These are phyloP conservation scores for Uria aalge DNA, from an alignment of 2,113 vertebrate species.

Conservation along the genomic window DNA sequence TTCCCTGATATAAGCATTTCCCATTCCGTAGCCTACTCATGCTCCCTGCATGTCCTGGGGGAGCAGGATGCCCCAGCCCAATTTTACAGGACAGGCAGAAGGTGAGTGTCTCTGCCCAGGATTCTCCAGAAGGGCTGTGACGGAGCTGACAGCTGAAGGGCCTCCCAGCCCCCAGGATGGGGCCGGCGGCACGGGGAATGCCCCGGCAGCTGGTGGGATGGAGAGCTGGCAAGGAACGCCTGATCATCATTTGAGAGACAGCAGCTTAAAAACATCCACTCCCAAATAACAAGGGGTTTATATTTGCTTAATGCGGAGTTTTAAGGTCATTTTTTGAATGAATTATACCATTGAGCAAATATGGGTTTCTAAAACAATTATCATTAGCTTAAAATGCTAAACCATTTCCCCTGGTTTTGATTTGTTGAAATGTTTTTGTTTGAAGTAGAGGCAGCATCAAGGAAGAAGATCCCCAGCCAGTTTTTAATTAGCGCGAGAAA, in stretches of 20 bases:
- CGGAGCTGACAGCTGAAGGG: not conserved
- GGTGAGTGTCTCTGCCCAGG: not conserved
- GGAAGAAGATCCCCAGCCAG: not conserved
- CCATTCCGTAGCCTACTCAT: not conserved
- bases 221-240: not conserved
- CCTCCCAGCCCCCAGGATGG: not conserved
- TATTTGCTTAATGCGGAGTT: not conserved
- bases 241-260: not conserved
- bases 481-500: constrained; percentile 5
- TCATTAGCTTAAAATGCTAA: constrained; percentile 12
- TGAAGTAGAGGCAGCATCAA: not conserved
- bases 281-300: not conserved
- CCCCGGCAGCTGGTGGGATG: not conserved
- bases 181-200: fast-evolving
- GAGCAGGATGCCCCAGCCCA: not conserved
- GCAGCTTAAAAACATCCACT: not conserved
- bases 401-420: not conserved
- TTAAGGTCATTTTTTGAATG: not conserved
- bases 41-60: not conserved
- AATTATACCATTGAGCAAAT: constrained; percentile 9
- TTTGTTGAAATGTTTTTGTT: constrained; percentile 8
- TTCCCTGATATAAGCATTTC: not conserved
- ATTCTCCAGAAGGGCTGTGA: not conserved
- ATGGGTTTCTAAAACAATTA: not conserved
- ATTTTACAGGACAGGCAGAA: not conserved